Base-by-base conservation (phyloP, 2,888 invertebrate genomes). In the Tolmerus cingulatus region DNA sequence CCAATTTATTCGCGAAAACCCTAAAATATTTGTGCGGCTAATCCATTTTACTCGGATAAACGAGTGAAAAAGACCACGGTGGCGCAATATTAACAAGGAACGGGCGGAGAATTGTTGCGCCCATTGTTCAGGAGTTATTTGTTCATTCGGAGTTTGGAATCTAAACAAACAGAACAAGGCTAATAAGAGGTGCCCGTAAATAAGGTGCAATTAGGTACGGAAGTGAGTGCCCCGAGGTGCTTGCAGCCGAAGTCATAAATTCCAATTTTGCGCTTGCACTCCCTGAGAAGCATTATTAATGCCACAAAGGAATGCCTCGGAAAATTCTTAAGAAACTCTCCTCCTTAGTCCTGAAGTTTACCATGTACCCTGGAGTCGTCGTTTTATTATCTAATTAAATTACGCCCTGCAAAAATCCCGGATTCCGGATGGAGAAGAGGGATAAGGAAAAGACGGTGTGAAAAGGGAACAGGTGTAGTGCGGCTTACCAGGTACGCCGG, bases 131-230 rank as follows among this genome's bases (percentile, higher is more conserved):
- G 3, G 66, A 66, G 23, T 66, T 66, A 66, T 66, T 46, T 66
- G 66, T 66, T 66, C 66, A 23, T 66, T 66, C 66, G 66, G 66
- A 76, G 66, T 66, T 66, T 27, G 66, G 66, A 76, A 40, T 76
- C 19, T 40, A 40, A 76, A 76, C 76, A 76, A 76, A 40, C 76
- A 76, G 76, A 76, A 40, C 37, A 76, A 40, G 76, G 40, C 76
- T 76, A 76, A 76, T 40, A 40, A 76, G 40, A 37, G 37, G 14
- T 23, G 34, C 76, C 34, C 76, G 76, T 76, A 76, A 76, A 76
- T 76, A 76, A 76, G 40, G 76, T 76, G n/a, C 76, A 76, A 76
- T 76, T 76, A 76, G 40, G 76, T 76, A 76, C 37, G 76, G 37
- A 76, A 76, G 37, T 40, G 40, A 37, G 8, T 40, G 37, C 76